phyloP scores from a whole-genome alignment of 2,113 vertebrate genomes.

The Prochilodus magdalenae region DNA sequence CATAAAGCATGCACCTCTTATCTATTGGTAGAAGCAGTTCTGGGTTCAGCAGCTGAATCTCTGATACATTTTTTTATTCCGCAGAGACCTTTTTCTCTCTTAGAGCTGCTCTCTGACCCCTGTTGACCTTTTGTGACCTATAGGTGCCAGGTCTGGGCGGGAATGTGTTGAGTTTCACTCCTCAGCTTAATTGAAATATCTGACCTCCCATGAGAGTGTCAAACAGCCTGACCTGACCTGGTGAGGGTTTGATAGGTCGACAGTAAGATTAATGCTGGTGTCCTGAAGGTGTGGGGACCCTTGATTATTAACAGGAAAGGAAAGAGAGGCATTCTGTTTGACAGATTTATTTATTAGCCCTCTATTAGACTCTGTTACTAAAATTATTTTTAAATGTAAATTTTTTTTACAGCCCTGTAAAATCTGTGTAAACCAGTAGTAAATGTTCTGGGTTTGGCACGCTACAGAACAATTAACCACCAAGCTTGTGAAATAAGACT shows the following conservation, averaged over 20 bases:
- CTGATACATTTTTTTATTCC: conserved; percentile 2
- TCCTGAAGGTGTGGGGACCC: neutral
- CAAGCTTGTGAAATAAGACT: too few species aligned
- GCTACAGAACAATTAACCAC: too few species aligned
- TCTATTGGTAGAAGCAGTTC: too few species aligned
- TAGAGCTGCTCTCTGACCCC: conserved; percentile 45
- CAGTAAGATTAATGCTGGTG: conserved; percentile 37
- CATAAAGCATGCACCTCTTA: too few species aligned
- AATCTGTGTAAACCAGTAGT: too few species aligned
- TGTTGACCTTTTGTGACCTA: conserved; percentile 43
- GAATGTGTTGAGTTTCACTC: conserved; percentile 55
- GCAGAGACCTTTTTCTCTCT: conserved; percentile 31
- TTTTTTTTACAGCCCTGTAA: too few species aligned
- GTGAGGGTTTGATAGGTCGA: neutral
- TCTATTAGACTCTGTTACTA: too few species aligned
- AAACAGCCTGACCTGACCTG: conserved; percentile 22
- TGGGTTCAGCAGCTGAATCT: neutral
- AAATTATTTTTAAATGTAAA: too few species aligned
- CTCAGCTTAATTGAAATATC: conserved; percentile 44
- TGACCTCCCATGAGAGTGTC: conserved; percentile 25
- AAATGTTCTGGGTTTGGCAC: too few species aligned
- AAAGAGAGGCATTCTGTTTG: conserved; percentile 34
- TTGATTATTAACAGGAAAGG: conserved; percentile 46
- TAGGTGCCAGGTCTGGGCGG: conserved; percentile 14
- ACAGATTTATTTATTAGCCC: conserved; percentile 34